These are phyloP conservation scores for Selenia dentaria DNA, from an alignment of 2,888 invertebrate species.

Conservation along the genomic window DNA sequence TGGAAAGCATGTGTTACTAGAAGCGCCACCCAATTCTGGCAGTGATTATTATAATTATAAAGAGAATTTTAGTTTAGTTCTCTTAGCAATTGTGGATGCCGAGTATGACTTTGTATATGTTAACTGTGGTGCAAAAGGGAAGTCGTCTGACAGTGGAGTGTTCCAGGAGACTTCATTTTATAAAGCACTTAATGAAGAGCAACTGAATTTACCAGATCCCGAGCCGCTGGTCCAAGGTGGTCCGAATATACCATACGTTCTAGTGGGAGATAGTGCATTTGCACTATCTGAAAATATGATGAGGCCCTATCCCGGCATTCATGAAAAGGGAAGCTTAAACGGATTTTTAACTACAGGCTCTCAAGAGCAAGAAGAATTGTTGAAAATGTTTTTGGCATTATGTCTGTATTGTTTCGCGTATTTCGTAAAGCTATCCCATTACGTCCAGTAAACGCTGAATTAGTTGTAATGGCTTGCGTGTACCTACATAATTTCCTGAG, in stretches of 20 bases:
- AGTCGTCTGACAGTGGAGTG: no score
- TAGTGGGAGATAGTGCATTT: slow-evolving; percentile 41
- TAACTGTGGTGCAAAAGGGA: background rate
- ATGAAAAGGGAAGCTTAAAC: slow-evolving; percentile 18
- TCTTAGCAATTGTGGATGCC: no score
- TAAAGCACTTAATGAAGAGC: background rate
- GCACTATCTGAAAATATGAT: slow-evolving; percentile 34
- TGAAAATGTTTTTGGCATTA: slow-evolving; percentile 33
- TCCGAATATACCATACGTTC: slow-evolving; percentile 30
- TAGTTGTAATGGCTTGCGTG: slow-evolving; percentile 35
- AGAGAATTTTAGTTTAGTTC: no score
- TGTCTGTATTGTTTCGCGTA: slow-evolving; percentile 4
- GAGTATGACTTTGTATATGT: no score
- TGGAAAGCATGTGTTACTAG: no score
- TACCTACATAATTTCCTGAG: slow-evolving; percentile 16
- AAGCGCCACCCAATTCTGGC: no score
- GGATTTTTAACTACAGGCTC: slow-evolving; percentile 31
- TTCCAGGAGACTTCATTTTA: no score
- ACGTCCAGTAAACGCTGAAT: slow-evolving; percentile 13
- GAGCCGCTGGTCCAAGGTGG: slow-evolving; percentile 30
- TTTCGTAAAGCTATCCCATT: no score
- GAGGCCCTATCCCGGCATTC: slow-evolving; percentile 35
- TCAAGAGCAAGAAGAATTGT: slow-evolving; percentile 32
- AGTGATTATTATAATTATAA: no score
- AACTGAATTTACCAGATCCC: slow-evolving; percentile 25